These are phyloP conservation scores for Pimephales promelas DNA, from an alignment of 2,113 vertebrate genomes.

Conservation along the genomic window DNA sequence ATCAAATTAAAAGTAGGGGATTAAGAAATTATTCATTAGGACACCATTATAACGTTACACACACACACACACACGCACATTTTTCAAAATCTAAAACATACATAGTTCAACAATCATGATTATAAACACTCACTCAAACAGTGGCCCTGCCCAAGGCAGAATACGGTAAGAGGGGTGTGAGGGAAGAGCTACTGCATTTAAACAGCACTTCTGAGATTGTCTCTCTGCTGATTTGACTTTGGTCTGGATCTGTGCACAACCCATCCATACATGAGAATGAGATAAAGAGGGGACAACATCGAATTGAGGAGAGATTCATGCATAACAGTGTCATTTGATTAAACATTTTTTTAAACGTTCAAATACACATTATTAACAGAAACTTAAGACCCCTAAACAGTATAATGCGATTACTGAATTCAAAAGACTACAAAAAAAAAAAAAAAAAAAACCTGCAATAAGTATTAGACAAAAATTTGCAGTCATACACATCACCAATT, in stretches of 20 bases:
- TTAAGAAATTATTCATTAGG: background rate
- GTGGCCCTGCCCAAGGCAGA: background rate
- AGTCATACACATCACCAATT: constrained; percentile 62
- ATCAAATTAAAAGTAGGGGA: constrained; percentile 19
- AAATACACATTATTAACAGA: constrained; percentile 34
- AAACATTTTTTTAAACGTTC: constrained; percentile 19
- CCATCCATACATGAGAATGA: constrained; percentile 14
- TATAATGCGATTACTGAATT: background rate
- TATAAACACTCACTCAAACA: constrained; percentile 4
- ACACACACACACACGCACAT: constrained; percentile 39
- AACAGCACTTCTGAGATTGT: constrained; percentile 58
- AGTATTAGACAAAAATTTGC: constrained; percentile 65
- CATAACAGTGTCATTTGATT: background rate
- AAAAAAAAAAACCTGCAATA: background rate
- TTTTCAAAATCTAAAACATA: constrained; percentile 52
- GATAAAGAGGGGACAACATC: background rate
- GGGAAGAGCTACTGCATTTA: constrained; percentile 31
- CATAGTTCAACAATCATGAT: constrained; percentile 38
- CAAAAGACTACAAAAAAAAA: background rate
- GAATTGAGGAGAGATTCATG: background rate
- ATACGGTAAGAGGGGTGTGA: constrained; percentile 30
- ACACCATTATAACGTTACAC: constrained; percentile 45
- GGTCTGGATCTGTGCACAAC: constrained; percentile 53
- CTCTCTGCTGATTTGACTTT: constrained; percentile 55
- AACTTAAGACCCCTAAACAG: constrained; percentile 9